Evolutionary conservation across 2,113 vertebrate genomes (phyloP), one percentile per base, ranked within the genome.

Genomic region (Globicephala melas): DNA sequence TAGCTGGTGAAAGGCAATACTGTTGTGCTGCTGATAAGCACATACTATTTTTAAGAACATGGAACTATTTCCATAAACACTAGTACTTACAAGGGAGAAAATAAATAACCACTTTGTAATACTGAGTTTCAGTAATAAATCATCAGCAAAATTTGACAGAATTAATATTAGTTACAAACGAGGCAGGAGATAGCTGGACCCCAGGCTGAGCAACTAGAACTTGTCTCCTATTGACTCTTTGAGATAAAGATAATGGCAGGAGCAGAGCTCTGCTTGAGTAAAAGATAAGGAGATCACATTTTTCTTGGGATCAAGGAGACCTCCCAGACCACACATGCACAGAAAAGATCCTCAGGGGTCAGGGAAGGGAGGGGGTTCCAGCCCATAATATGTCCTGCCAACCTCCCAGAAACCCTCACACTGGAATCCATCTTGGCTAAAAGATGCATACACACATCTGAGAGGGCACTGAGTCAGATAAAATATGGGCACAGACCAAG

Each of bases 1-100:
- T 97, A 97, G 47, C 94, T 98, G 71, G 80, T 58, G 65, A 76
- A 96, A 98, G 50, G 8, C 89, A 97, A 74, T 53, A 26, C 55
- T 50, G 62, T 85, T 95, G 71, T 12, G 2, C 55, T 98, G 95
- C 97, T 98, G 83, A 98, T 60, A 92, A 97, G 41, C 93, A 79
- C 44, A 63, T 79, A 38, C 23, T 18, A 11, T 93, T 65, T 74
- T 97, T 90, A 95, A 97, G 94, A 97, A 50, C 91, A 94, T 95
- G 44, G 41, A 65, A 94, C 26, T 96, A 87, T 95, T 98, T 97
- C 91, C 93, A 89, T 83, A 81, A 76, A 91, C 13, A 26, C 18
- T 25, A 73, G 4, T 71, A 97, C 77, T 96, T 97, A 93, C 83
- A 88, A 87, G 95, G 81, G 55, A 44, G 82, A 93, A 98, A 95